A percentile compares a stretch with the other conserved stretches of the same genome.
Evolutionary conservation across 1,140 invertebrate genomes (phyloP).

Genomic region (Drosophila serrata): DNA sequence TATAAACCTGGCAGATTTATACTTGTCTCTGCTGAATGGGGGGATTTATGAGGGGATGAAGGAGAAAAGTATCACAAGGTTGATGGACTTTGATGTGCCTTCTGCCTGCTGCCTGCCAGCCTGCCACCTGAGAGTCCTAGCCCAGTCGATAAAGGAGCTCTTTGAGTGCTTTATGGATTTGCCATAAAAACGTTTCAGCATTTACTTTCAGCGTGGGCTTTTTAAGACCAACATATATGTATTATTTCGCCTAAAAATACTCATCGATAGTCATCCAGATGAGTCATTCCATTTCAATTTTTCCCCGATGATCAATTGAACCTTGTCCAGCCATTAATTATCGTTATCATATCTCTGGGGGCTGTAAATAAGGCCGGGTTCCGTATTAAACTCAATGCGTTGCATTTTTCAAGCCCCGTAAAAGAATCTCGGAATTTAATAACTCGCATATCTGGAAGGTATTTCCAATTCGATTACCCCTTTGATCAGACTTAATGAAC

Average conservation of each 20-base stretch:
- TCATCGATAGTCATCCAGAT: slow-evolving; percentile 4
- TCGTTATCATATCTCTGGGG: slow-evolving; percentile 33
- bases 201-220: background rate
- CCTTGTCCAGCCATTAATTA: slow-evolving; percentile 12
- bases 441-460: slow-evolving; percentile 24
- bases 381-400: background rate
- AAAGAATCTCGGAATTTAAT: slow-evolving; percentile 17
- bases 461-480: slow-evolving; percentile 59
- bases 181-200: slow-evolving; percentile 16
- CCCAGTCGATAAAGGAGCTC: slow-evolving; percentile 2
- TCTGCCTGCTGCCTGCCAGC: slow-evolving; percentile 3
- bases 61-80: slow-evolving; percentile 33
- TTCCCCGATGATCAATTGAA: slow-evolving; percentile 18
- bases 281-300: slow-evolving; percentile 10
- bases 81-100: slow-evolving; percentile 48
- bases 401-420: slow-evolving; percentile 5
- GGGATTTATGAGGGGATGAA: slow-evolving; percentile 21
- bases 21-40: slow-evolving; percentile 7
- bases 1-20: slow-evolving; percentile 25
- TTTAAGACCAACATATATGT: slow-evolving; percentile 1
- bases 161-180: slow-evolving; percentile 32
- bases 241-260: slow-evolving; percentile 4
- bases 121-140: slow-evolving; percentile 43
- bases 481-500: slow-evolving; percentile 44
- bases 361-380: slow-evolving; percentile 6